A percentile compares a stretch with the other conserved stretches of the same genome.
These are phyloP conservation scores for Uromys caudimaculatus DNA, from an alignment of 2,797 vertebrate species.

Conservation along the genomic window DNA sequence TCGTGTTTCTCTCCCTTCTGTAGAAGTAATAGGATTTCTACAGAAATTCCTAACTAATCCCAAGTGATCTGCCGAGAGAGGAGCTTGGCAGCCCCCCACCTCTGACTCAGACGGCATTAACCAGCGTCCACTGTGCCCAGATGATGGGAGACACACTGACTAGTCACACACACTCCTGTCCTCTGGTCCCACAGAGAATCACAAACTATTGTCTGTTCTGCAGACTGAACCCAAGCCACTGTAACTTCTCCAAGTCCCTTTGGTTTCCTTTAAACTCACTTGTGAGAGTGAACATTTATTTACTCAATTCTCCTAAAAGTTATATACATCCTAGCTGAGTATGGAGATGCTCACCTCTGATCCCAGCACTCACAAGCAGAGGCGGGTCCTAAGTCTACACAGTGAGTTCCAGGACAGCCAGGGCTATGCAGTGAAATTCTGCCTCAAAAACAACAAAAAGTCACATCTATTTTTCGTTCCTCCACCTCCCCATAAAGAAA, in stretches of 20 bases:
- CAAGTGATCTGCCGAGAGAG: not conserved
- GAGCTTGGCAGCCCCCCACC: not conserved
- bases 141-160: not conserved
- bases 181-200: not conserved
- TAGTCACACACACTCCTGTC: not conserved
- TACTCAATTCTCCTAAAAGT: not conserved
- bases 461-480: not conserved
- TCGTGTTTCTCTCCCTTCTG: not conserved
- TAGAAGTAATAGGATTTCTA: not conserved
- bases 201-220: not conserved
- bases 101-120: not conserved
- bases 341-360: not conserved
- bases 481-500: not conserved
- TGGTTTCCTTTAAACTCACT: not conserved
- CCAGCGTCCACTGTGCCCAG: not conserved
- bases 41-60: not conserved
- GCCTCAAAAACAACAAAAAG: not conserved
- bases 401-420: not conserved
- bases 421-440: not conserved
- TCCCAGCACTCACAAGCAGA: not conserved
- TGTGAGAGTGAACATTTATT: not conserved
- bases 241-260: not conserved
- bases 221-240: not conserved
- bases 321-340: not conserved
- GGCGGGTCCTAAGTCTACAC: too few species aligned